phyloP scores from a whole-genome alignment of 2,797 vertebrate genomes.

The Dendrocincla tyrannina region DNA sequence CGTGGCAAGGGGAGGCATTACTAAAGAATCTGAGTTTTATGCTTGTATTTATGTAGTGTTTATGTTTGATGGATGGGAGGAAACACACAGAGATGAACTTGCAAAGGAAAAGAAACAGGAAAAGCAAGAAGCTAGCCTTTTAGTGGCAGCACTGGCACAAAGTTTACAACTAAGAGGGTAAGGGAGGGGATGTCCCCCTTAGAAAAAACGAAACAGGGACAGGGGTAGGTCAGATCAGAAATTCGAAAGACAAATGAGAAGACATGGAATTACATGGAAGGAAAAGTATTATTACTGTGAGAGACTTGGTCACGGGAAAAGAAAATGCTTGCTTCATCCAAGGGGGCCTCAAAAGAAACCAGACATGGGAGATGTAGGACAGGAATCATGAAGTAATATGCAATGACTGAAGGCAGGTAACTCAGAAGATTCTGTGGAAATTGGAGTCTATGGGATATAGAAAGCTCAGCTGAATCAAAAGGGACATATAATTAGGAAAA shows the following conservation, averaged over 20 bases:
- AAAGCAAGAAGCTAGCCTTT: neutral
- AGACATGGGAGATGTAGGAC: neutral
- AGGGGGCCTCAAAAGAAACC: neutral
- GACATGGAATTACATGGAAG: neutral
- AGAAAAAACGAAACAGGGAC: neutral
- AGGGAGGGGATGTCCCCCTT: neutral
- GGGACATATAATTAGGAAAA: neutral
- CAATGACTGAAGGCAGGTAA: neutral
- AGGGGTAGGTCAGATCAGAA: neutral
- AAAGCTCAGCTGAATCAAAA: neutral
- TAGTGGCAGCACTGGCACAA: neutral
- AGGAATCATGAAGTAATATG: neutral
- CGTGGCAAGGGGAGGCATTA: neutral
- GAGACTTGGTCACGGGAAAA: neutral
- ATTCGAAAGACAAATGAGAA: neutral
- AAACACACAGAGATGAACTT: neutral
- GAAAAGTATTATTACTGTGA: neutral
- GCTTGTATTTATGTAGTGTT: neutral
- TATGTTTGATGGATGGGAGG: neutral
- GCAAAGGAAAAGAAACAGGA: neutral
- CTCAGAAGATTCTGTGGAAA: neutral
- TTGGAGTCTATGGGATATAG: neutral
- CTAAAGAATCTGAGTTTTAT: neutral
- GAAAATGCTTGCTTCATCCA: rapidly evolving
- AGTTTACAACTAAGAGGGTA: neutral